These are phyloP conservation scores for Crotophaga sulcirostris DNA, from an alignment of 2,113 vertebrate genomes.

Conservation along the genomic window DNA sequence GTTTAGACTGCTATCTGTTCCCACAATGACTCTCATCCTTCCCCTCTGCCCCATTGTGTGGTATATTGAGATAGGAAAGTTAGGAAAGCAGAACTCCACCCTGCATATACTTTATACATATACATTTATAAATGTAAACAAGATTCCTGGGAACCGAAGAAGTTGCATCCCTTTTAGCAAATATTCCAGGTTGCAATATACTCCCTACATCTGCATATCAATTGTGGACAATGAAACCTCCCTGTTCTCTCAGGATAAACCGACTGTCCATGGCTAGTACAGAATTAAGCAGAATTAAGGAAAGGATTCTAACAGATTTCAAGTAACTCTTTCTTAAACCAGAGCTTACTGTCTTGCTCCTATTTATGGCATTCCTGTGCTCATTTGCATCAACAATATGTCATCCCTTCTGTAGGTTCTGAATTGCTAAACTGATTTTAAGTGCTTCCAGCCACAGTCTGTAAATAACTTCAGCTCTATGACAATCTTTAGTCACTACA, in stretches of 20 bases:
- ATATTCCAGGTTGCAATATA: neutral
- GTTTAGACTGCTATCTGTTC: neutral
- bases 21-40: neutral
- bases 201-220: neutral
- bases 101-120: neutral
- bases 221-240: fast-evolving
- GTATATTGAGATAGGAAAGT: neutral
- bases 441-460: neutral
- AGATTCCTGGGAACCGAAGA: neutral
- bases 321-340: neutral
- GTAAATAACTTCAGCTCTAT: neutral
- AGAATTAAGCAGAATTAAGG: neutral
- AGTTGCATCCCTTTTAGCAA: neutral
- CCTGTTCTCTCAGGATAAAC: neutral
- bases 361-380: neutral
- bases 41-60: neutral
- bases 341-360: neutral
- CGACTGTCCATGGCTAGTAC: neutral
- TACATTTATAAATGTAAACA: neutral
- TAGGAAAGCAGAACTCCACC: neutral
- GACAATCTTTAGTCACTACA: neutral
- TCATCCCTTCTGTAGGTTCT: neutral
- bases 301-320: neutral
- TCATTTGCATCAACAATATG: conserved; percentile 5
- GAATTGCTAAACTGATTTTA: neutral